phyloP scores from a whole-genome alignment of 1,140 invertebrate species.

The Drosophila fuyamai region DNA sequence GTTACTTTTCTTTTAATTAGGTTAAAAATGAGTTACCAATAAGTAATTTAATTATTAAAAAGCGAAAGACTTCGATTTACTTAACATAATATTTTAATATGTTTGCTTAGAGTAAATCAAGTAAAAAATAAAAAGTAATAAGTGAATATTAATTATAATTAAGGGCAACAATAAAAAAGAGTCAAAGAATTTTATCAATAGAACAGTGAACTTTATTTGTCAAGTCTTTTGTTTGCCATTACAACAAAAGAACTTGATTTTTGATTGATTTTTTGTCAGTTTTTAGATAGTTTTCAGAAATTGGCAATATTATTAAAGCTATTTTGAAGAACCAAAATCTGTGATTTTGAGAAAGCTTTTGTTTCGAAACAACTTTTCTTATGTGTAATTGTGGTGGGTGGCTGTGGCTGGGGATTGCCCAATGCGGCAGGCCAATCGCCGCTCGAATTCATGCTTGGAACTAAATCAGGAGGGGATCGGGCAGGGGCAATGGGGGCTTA shows the following conservation, averaged over 20 bases:
- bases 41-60: too few species aligned
- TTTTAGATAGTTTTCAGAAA: too few species aligned
- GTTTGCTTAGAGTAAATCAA: too few species aligned
- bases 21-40: too few species aligned
- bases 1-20: too few species aligned
- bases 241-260: background rate
- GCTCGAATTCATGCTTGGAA: conserved; percentile 33
- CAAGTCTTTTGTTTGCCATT: background rate
- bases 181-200: background rate
- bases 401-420: conserved; percentile 37
- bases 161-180: background rate
- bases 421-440: conserved; percentile 34
- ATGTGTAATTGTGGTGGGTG: conserved; percentile 45
- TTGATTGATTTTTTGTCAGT: too few species aligned
- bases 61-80: too few species aligned
- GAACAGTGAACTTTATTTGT: background rate
- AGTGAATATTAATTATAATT: too few species aligned
- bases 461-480: conserved; percentile 16
- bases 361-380: background rate
- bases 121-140: too few species aligned
- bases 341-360: background rate
- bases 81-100: too few species aligned
- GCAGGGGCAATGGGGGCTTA: background rate
- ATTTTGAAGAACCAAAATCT: background rate
- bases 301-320: background rate